Evolutionary conservation across 2,888 invertebrate species (phyloP), one percentile per base, ranked within the genome.

Genomic region (Leptinotarsa juncta): DNA sequence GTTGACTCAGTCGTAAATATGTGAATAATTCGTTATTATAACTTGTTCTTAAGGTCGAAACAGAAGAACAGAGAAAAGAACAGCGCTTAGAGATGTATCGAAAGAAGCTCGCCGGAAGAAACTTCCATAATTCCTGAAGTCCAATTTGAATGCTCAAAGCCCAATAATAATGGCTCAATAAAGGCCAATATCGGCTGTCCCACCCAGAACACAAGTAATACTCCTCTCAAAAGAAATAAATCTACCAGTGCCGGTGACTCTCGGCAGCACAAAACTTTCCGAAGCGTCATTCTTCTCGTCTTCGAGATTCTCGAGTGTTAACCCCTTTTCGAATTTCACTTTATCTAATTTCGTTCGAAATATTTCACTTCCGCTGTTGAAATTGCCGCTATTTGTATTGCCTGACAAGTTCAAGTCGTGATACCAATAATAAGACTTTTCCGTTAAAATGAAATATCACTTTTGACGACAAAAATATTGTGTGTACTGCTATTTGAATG

Each of bases 371-470:
- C 78, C 79, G 77, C 73, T 75, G 79, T 78, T 76, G 72, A 79
- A 82, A 82, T 82, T 82, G 80, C 73, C 79, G 80, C 82, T 79
- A 82, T 82, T 82, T 82, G 80, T 82, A 82, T 81, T 79, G 78
- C 81, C 81, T 80, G 81, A 81, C 81, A 81, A 81, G 79, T 80
- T 80, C 81, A 79, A 79, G 80, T 81, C 74, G 82, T 81, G 82
- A 82, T 81, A 75, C 81, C 77, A 81, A 81, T 82, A 82, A 82
- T 80, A 82, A 82, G 79, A 72, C 75, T 68, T 74, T 75, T 74
- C 74, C 71, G 70, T 32, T 65, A 65, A 74, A 74, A 77, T 77
- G 77, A 77, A 74, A 77, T 77, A 77, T 76, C 66, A 71, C 69
- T 42, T 55, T 15, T 50, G 69, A 32, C 65, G 72, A 75, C 66